Percentiles rank a stretch among this genome's conserved stretches.
Conservation (phyloP, 2,113 vertebrate species). For the Urocolius indicus region DNA sequence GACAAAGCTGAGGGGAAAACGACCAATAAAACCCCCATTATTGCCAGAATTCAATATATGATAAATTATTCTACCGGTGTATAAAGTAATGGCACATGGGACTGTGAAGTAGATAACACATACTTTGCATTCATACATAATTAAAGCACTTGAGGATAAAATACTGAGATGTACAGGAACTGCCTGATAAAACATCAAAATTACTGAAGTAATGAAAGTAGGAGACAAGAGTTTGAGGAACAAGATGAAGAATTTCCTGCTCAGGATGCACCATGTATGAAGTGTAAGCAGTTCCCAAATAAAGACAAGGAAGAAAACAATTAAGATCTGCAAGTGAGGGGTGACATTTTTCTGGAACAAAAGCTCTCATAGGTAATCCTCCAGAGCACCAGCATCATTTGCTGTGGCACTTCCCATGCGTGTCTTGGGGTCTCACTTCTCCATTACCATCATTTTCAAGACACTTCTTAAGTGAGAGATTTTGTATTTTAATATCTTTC, state of each 20-base stretch:
- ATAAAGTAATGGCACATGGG: not conserved
- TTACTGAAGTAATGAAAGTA: not conserved
- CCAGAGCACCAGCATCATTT: not conserved
- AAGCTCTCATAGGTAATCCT: not conserved
- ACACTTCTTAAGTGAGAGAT: not conserved
- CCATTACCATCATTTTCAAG: fast-evolving
- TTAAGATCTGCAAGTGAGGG: not conserved
- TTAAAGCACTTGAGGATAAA: not conserved
- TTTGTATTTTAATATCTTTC: not conserved
- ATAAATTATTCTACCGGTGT: not conserved
- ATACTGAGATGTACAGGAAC: not conserved
- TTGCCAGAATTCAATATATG: not conserved
- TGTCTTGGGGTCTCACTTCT: not conserved
- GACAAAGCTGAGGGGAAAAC: not conserved
- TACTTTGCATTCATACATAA: not conserved
- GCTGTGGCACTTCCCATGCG: not conserved
- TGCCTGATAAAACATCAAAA: not conserved
- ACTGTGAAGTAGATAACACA: not conserved
- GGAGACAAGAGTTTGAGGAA: not conserved
- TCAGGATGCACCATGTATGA: not conserved
- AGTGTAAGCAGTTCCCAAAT: not conserved
- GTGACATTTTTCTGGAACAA: not conserved
- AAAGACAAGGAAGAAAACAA: not conserved
- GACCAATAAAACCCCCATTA: not conserved
- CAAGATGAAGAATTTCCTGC: not conserved